Evolutionary conservation across 2,113 vertebrate species (phyloP), one percentile per base, ranked within the genome.

Genomic region (Cinclus mexicanus): DNA sequence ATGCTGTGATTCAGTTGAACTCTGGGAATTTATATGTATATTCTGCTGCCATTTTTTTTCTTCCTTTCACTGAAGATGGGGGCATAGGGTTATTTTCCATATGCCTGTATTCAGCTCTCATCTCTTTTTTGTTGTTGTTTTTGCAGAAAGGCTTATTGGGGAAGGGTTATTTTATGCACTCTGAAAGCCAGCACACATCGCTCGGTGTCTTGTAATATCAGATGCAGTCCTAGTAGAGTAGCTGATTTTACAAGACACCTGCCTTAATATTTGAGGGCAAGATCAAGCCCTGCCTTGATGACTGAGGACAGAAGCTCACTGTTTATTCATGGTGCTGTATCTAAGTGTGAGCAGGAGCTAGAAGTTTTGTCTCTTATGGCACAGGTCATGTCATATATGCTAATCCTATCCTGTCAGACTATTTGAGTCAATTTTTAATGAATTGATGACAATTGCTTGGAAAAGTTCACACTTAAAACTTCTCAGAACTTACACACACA

Each of bases 181-280:
- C 81, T 52, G 37, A 87, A 83, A 80, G 21, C 55, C 42, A 56
- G 76, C 26, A 47, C 63, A 35, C 41, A 52, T 94, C 31, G 82
- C 69, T 93, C 7, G 0, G 12, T 79, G 76, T 94, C 87, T 92
- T 94, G 79, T 94, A 96, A 37, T 84, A 96, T 94, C 89, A 93
- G 44, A 86, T 84, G 19, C 77, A 63, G 60, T 81, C 46, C 70
- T 87, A 59, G 87, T 26, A 76, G 47, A 87, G 56, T 25, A 80
- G 81, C 56, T 92, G 86, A 93, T 97, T 89, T 90, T 97, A 93
- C 87, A 83, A 93, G 94, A 88, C 85, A 90, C 75, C 72, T 92
- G 64, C 67, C 55, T 94, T 94, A 49, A 47, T 91, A 87, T 95
- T 47, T 63, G 83, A 86, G 83, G 67, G 49, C 35, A 88, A 67